Evolutionary conservation across 2,797 vertebrate genomes (phyloP).

Genomic region (Dendrocincla fuliginosa): DNA sequence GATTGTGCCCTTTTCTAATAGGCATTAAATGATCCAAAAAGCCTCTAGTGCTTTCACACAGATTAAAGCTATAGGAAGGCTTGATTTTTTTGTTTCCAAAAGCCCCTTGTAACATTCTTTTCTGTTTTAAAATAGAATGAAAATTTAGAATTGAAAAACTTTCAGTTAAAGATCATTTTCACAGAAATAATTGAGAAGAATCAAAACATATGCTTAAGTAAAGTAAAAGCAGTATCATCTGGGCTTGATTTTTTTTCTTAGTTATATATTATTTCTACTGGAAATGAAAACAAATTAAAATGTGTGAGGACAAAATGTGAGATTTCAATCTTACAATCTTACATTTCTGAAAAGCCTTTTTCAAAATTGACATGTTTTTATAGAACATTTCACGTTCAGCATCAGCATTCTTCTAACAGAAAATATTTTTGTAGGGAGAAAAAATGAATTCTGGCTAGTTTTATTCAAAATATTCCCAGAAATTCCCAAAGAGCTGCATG

Average conservation of each 20-base stretch:
- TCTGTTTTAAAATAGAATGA: background rate
- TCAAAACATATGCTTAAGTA: background rate
- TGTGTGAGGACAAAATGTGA: background rate
- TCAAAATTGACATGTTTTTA: background rate
- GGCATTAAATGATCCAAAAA: background rate
- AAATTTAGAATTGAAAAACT: background rate
- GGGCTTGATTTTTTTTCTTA: background rate
- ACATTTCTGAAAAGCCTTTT: background rate
- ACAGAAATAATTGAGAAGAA: background rate
- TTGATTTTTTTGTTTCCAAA: background rate
- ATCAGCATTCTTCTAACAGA: background rate
- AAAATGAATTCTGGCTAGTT: background rate
- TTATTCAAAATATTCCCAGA: background rate
- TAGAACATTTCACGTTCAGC: background rate
- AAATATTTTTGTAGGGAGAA: background rate
- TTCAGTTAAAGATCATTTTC: background rate
- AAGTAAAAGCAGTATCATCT: background rate
- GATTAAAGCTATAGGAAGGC: background rate
- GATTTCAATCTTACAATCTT: background rate
- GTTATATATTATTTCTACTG: background rate
- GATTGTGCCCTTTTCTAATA: background rate
- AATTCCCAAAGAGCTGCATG: background rate
- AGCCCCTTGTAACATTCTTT: background rate
- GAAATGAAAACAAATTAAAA: background rate
- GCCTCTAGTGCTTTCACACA: background rate